Conservation (phyloP, 2,113 vertebrate species). For the Lathamus discolor region DNA sequence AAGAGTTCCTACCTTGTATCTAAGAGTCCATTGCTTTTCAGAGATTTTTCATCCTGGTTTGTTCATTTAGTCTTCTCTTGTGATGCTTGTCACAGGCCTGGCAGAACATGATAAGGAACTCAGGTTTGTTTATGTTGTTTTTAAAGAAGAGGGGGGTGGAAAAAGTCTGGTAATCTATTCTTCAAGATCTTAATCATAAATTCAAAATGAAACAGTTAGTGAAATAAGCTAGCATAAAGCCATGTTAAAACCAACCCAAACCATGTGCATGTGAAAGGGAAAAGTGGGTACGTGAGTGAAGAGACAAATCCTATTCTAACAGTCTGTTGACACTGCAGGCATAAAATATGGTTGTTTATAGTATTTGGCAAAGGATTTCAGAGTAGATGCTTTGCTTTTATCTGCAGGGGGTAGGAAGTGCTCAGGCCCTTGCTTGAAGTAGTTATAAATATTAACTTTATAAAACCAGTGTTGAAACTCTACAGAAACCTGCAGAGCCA, state of each 20-base stretch:
- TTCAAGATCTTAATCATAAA: not conserved
- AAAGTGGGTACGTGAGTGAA: not conserved
- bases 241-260: not conserved
- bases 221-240: not conserved
- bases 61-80: not conserved
- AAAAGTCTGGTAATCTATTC: not conserved
- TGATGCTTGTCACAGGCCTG: not conserved
- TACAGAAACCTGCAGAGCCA: not conserved
- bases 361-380: slow-evolving; percentile 8
- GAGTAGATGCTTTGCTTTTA: slow-evolving; percentile 7
- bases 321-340: not conserved
- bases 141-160: not conserved
- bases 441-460: slow-evolving; percentile 40
- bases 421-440: not conserved
- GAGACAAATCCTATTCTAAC: not conserved
- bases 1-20: not conserved
- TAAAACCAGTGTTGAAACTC: not conserved
- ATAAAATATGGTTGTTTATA: not conserved
- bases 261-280: not conserved
- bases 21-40: not conserved
- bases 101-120: not conserved
- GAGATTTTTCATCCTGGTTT: not conserved
- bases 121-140: not conserved
- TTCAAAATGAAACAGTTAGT: not conserved
- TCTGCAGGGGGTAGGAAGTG: slow-evolving; percentile 3